Evolutionary conservation across 2,888 invertebrate species (phyloP), one percentile per base, ranked within the genome.

Genomic region (Dorcus hopei): DNA sequence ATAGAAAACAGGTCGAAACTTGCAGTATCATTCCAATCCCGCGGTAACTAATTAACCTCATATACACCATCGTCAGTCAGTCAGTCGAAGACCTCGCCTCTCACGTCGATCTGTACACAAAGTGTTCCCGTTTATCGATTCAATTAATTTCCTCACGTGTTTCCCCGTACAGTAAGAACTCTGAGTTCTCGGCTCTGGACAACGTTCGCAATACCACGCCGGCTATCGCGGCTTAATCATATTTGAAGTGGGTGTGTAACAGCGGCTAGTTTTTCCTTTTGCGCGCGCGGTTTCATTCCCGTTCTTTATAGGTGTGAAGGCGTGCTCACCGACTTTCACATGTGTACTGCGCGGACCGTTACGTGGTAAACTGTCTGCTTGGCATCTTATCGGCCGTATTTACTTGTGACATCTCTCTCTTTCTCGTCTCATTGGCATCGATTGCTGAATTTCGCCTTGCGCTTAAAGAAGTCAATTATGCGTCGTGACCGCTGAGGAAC

Each of bases 271-370:
- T 39, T 51, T 51, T 51, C 23, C 40, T 19, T 51, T 51, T 49
- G 11, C 42, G 42, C 42, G 42, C 51, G 57, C 47, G 40, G 51
- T 43, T 57, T 57, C 57, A 57, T 57, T 51, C 57, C 11, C 52
- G 45, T 57, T 57, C 57, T 51, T 57, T 52, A 57, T 43, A 51
- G 51, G 50, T 45, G 57, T 57, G 40, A 57, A 51, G 57, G 57
- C 57, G 57, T 50, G 57, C 50, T 51, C 57, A 52, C 47, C 52
- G 52, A 57, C 57, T 57, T 57, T 57, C 57, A 51, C 57, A 55
- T 55, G 42, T 50, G 50, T 50, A 50, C 49, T 33, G 26, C 26
- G 3, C 26, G 26, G 26, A 33, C 26, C 26, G 26, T 33, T 33
- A 33, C 26, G 26, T 33, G 26, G 26, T 33, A 33, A 33, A 33